Percentiles rank a stretch among this genome's conserved stretches.
These are phyloP conservation scores for Sitta carolinensis DNA, from an alignment of 2,797 vertebrate species.

Conservation along the genomic window DNA sequence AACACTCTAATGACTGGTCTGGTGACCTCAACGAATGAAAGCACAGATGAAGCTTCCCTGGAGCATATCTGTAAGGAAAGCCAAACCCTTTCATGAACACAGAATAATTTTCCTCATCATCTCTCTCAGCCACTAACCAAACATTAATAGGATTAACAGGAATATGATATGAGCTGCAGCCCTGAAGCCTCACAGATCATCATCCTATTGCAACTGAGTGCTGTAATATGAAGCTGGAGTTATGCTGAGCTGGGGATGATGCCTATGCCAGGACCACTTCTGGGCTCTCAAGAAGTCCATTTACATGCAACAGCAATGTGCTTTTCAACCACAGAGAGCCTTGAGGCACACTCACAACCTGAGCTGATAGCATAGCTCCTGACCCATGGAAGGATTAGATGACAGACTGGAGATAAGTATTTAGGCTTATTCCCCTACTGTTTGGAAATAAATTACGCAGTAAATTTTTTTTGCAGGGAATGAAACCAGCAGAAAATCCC, in stretches of 20 bases:
- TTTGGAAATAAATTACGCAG: slow-evolving; percentile 44
- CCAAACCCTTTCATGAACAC: neutral
- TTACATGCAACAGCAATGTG: neutral
- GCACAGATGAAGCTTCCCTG: neutral
- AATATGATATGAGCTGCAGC: neutral
- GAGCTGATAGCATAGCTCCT: neutral
- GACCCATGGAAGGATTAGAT: neutral
- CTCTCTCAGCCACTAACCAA: neutral
- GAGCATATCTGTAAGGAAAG: neutral
- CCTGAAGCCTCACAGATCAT: neutral
- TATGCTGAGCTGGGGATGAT: neutral
- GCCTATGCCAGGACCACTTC: neutral
- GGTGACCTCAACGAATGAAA: neutral
- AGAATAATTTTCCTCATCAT: neutral
- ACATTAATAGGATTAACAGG: neutral
- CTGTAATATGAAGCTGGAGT: neutral
- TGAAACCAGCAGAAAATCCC: neutral
- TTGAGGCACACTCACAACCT: neutral
- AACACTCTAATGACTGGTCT: neutral
- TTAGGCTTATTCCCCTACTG: neutral
- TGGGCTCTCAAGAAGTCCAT: neutral
- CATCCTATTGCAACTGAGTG: neutral
- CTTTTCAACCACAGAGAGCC: neutral
- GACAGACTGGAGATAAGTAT: slow-evolving; percentile 1
- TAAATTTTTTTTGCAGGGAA: slow-evolving; percentile 38